A percentile compares a stretch with the other conserved stretches of the same genome.
These are phyloP conservation scores for Nothobranchius furzeri DNA, from an alignment of 2,113 vertebrate species.

Conservation along the genomic window DNA sequence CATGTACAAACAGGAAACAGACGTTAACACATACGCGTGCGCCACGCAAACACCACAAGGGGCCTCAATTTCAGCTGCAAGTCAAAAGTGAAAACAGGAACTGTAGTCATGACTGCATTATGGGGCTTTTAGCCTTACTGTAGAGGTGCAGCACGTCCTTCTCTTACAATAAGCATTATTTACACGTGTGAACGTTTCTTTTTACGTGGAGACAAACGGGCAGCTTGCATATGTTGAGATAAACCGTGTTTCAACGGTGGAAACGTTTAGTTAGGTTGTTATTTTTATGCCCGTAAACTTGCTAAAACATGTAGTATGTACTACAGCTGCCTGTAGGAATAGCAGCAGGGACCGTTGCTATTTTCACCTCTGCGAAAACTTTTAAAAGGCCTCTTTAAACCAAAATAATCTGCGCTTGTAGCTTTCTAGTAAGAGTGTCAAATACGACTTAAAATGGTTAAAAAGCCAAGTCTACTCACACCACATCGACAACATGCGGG, in stretches of 20 bases:
- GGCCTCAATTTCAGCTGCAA: constrained; percentile 9
- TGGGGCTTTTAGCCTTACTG: too few relatives aligned
- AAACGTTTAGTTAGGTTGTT: neutral
- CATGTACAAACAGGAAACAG: constrained; percentile 47
- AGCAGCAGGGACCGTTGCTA: constrained; percentile 28
- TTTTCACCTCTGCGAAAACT: constrained; percentile 45
- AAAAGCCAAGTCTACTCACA: constrained; percentile 64
- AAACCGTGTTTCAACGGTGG: too few relatives aligned
- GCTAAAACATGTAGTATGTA: constrained; percentile 51
- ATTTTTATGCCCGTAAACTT: constrained; percentile 16
- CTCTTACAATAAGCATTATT: neutral
- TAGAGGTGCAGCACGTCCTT: constrained; percentile 25
- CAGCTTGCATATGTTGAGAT: neutral
- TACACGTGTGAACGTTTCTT: too few relatives aligned
- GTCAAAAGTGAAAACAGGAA: constrained; percentile 64
- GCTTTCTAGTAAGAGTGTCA: neutral
- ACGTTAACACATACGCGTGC: constrained; percentile 4
- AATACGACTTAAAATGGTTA: neutral
- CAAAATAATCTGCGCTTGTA: neutral
- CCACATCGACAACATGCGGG: constrained; percentile 67
- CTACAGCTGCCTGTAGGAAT: constrained; percentile 29
- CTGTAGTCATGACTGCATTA: neutral
- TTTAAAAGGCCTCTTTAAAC: neutral
- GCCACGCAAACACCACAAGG: neutral
- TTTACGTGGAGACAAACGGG: too few relatives aligned